Percentiles rank a stretch among this genome's conserved stretches.
These are phyloP conservation scores for Porites rus DNA, from an alignment of 92 coral and sea anemone genomes.

Conservation along the genomic window DNA sequence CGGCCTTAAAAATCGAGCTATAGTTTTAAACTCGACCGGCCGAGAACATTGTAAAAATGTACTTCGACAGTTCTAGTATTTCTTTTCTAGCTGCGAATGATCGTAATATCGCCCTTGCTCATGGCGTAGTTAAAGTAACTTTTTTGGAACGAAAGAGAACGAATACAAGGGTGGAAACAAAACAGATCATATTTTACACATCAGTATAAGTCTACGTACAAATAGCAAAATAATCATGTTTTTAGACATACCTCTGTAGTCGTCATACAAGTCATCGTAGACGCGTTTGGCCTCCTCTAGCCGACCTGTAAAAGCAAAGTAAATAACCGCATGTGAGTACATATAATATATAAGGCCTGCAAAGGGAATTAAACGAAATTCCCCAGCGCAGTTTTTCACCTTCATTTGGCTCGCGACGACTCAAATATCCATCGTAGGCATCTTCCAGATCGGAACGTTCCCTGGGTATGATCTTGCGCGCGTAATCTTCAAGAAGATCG, in stretches of 20 bases:
- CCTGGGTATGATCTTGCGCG: slow-evolving; percentile 19
- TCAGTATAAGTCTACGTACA: too few species aligned
- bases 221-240: too few species aligned
- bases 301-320: slow-evolving; percentile 22
- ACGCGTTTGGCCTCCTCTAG: not conserved
- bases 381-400: not conserved
- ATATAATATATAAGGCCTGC: not conserved
- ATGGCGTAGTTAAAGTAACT: too few species aligned
- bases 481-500: slow-evolving; percentile 26
- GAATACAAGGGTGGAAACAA: too few species aligned
- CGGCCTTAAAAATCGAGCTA: too few species aligned
- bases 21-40: too few species aligned
- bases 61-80: too few species aligned
- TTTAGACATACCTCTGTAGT: slow-evolving; percentile 5
- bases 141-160: too few species aligned
- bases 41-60: too few species aligned
- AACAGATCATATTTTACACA: too few species aligned
- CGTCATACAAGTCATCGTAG: not conserved
- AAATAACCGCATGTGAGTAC: slow-evolving; percentile 16
- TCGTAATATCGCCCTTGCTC: too few species aligned
- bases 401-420: slow-evolving; percentile 19
- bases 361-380: not conserved
- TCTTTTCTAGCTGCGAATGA: too few species aligned
- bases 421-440: slow-evolving; percentile 22
- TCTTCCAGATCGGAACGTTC: slow-evolving; percentile 19